These are phyloP conservation scores for Erethizon dorsatum DNA, from an alignment of 2,797 vertebrate species.

Conservation along the genomic window DNA sequence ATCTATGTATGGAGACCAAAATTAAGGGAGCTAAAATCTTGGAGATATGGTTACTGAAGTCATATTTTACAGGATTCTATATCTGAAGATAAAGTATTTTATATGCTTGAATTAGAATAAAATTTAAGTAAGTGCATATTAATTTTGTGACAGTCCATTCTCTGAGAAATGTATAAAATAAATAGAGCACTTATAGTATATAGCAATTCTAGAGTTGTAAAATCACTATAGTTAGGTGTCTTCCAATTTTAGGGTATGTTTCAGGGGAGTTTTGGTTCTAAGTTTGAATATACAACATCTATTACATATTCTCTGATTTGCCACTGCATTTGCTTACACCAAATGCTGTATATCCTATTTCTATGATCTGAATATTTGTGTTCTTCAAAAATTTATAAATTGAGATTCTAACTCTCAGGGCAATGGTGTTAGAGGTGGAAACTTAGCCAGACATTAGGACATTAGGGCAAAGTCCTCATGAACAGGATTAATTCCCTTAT, in stretches of 20 bases:
- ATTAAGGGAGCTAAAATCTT: not conserved
- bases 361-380: not conserved
- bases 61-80: not conserved
- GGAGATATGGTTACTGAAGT: not conserved
- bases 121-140: not conserved
- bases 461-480: not conserved
- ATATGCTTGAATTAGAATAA: not conserved
- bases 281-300: not conserved
- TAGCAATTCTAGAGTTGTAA: not conserved
- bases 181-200: not conserved
- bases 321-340: not conserved
- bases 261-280: not conserved
- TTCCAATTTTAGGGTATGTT: not conserved
- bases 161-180: not conserved
- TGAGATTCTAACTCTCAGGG: not conserved
- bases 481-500: not conserved
- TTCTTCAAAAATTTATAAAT: not conserved
- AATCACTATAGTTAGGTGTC: not conserved
- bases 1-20: not conserved
- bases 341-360: not conserved
- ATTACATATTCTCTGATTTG: not conserved
- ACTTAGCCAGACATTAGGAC: not conserved
- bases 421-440: not conserved
- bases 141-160: not conserved
- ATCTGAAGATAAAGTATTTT: not conserved